Evolutionary conservation across 2,797 vertebrate genomes (phyloP).

Genomic region (Coracias cyanogaster): DNA sequence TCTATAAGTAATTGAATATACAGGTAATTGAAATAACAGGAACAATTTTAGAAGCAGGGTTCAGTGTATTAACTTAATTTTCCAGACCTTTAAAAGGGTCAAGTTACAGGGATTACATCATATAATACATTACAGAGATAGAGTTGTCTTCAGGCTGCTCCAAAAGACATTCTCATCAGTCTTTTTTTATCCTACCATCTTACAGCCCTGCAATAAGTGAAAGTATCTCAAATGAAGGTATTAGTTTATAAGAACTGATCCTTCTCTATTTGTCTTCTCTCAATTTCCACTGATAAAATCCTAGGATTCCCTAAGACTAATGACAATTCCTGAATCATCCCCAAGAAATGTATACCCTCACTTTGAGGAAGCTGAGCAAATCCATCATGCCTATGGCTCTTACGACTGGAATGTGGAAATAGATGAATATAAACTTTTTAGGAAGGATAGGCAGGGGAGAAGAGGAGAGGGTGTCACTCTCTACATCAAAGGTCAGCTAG

Average conservation of each 20-base stretch:
- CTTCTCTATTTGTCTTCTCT: neutral
- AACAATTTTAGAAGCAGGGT: neutral
- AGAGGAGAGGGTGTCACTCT: no score
- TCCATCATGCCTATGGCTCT: neutral
- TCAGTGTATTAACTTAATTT: neutral
- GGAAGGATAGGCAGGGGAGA: no score
- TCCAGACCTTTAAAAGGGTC: neutral
- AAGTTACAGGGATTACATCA: neutral
- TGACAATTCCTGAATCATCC: neutral
- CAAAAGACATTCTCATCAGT: neutral
- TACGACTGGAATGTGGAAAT: no score
- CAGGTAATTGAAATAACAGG: slow-evolving; percentile 26
- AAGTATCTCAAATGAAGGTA: neutral
- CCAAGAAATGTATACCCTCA: neutral
- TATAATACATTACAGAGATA: neutral
- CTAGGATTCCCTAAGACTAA: neutral
- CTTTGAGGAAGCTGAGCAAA: neutral
- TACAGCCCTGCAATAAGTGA: neutral
- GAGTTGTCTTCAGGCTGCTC: neutral
- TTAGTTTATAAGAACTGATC: neutral
- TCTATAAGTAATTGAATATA: neutral
- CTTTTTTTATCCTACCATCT: neutral
- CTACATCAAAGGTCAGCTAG: no score
- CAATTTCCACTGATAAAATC: neutral
- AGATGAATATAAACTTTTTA: no score